Conservation (phyloP, 2,888 invertebrate genomes). For the Acrocyrtus sp. region DNA sequence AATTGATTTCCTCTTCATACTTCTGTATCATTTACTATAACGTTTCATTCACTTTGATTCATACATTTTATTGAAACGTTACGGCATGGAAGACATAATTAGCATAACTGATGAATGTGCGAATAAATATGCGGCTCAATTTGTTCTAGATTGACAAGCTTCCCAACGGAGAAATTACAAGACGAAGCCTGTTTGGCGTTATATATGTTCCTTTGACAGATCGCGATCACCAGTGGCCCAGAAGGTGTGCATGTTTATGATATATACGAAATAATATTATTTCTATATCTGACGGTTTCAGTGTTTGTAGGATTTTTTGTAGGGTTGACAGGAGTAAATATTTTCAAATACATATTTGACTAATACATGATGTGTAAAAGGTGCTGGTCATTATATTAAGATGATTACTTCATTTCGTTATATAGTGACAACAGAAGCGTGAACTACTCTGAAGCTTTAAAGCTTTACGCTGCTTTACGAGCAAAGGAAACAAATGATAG, state of each 20-base stretch:
- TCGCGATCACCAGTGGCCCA: slow-evolving; percentile 76
- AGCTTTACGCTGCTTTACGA: slow-evolving; percentile 30
- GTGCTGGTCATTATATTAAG: no score
- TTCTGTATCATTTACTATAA: no score
- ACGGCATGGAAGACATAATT: background rate
- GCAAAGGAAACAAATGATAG: slow-evolving; percentile 18
- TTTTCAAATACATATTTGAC: slow-evolving; percentile 36
- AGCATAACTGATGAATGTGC: background rate
- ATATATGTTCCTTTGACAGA: slow-evolving; percentile 97
- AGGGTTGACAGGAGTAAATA: slow-evolving; percentile 18
- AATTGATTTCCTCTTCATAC: no score
- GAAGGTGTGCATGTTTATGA: slow-evolving; percentile 50
- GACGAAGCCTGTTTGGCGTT: slow-evolving; percentile 90
- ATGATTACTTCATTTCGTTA: no score
- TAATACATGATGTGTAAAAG: no score
- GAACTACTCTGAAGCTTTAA: slow-evolving; percentile 37
- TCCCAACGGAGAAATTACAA: slow-evolving; percentile 78
- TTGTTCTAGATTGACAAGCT: slow-evolving; percentile 84
- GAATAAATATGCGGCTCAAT: slow-evolving; percentile 37
- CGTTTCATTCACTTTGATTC: no score
- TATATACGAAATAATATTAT: slow-evolving; percentile 33
- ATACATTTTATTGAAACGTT: background rate
- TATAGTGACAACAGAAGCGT: slow-evolving; percentile 19
- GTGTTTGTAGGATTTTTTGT: slow-evolving; percentile 36
- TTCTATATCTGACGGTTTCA: slow-evolving; percentile 22